Percentiles rank a stretch among this genome's conserved stretches.
Evolutionary conservation across 1,140 invertebrate genomes (phyloP).

Genomic region (Coenobita brevimanus): DNA sequence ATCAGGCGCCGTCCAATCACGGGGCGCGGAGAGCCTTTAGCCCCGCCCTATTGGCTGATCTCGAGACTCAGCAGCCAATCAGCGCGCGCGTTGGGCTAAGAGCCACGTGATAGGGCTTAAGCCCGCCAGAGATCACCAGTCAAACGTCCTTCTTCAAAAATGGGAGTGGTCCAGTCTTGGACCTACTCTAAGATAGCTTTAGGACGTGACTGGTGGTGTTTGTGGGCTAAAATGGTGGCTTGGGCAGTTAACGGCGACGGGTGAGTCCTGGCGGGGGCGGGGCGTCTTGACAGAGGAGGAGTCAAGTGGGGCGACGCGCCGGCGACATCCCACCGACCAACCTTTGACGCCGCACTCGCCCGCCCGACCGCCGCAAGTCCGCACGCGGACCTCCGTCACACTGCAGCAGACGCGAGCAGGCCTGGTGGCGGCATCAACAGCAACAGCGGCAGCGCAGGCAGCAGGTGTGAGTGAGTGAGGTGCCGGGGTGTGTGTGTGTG

Average conservation of each 20-base stretch:
- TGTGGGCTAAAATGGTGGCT: constrained; percentile 42
- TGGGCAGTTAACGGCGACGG: constrained; percentile 32
- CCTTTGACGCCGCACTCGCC: constrained; percentile 59
- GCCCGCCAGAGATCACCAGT: constrained; percentile 68
- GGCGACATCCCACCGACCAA: constrained; percentile 61
- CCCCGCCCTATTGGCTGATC: constrained; percentile 61
- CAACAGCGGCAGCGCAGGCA: not conserved
- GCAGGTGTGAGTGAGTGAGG: not conserved
- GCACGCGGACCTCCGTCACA: constrained; percentile 12
- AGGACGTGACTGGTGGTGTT: not conserved
- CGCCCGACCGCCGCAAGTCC: constrained; percentile 25
- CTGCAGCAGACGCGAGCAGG: not conserved
- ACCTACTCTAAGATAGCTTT: not conserved
- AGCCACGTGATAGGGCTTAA: constrained; percentile 66
- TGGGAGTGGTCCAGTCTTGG: constrained; percentile 43
- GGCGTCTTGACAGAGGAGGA: constrained; percentile 66
- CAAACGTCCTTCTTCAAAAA: constrained; percentile 59
- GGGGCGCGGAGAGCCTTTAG: constrained; percentile 40
- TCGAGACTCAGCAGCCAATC: constrained; percentile 45
- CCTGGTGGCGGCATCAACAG: not conserved
- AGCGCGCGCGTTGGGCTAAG: constrained; percentile 41
- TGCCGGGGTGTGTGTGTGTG: no score
- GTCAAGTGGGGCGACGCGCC: constrained; percentile 65
- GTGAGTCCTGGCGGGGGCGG: constrained; percentile 57
- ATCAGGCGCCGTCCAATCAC: constrained; percentile 67